Evolutionary conservation across 2,113 vertebrate species (phyloP).

Genomic region (Hassar affinis): DNA sequence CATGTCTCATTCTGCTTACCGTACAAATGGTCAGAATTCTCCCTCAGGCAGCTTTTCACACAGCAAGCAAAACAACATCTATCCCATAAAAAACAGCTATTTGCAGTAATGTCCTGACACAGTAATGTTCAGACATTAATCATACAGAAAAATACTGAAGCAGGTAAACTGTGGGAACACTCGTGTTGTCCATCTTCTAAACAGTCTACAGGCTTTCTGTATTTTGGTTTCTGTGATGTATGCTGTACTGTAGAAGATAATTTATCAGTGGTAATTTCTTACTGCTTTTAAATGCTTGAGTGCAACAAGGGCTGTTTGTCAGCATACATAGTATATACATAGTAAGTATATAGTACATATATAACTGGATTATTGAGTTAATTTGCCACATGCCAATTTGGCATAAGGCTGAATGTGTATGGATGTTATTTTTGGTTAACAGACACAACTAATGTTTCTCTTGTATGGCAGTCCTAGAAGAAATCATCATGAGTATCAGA

Average conservation of each 20-base stretch:
- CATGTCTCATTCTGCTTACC: neutral
- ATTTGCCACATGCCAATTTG: neutral
- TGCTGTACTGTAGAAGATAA: neutral
- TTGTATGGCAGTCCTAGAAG: neutral
- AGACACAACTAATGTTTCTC: neutral
- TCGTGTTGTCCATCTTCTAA: neutral
- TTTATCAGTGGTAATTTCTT: neutral
- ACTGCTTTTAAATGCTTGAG: neutral
- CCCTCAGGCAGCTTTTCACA: neutral
- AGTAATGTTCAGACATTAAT: neutral
- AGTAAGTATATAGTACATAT: no score
- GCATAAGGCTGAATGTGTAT: neutral
- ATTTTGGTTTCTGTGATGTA: neutral
- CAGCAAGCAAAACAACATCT: neutral
- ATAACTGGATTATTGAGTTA: neutral
- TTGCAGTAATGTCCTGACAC: neutral
- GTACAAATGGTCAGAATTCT: neutral
- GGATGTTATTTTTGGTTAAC: no score
- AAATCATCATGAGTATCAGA: neutral
- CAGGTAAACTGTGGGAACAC: neutral
- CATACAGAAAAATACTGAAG: neutral
- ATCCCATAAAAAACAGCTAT: neutral
- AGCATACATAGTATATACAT: no score
- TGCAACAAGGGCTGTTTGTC: neutral
- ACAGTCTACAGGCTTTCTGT: neutral